Percentiles rank a stretch among this genome's conserved stretches.
Conservation (phyloP, 2,888 invertebrate species). For the Agonum fuliginosum region DNA sequence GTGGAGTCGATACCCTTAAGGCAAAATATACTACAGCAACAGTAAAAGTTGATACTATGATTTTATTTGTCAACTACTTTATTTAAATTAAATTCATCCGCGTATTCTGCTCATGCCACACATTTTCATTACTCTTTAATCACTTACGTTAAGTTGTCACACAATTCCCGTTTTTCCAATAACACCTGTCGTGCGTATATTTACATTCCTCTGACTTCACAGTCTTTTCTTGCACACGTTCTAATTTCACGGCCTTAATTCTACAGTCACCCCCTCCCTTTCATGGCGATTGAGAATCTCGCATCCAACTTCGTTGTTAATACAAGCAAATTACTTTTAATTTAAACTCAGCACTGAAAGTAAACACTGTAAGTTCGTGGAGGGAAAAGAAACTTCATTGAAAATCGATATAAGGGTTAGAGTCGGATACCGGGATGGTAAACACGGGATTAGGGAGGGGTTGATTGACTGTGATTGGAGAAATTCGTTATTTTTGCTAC, state of each 20-base stretch:
- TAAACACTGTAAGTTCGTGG: conserved; percentile 25
- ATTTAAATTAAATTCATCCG: too few species aligned
- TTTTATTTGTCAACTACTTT: too few species aligned
- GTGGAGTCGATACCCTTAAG: too few species aligned
- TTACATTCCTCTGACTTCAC: not conserved
- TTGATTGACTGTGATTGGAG: too few species aligned
- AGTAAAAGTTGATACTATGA: too few species aligned
- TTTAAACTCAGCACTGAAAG: conserved; percentile 29
- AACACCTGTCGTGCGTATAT: not conserved
- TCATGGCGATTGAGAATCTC: conserved; percentile 15
- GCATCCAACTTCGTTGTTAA: conserved; percentile 22
- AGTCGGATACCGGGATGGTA: too few species aligned
- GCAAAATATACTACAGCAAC: too few species aligned
- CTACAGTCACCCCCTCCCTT: not conserved
- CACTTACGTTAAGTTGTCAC: too few species aligned
- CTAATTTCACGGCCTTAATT: conserved; percentile 28
- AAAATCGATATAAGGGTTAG: conserved; percentile 25
- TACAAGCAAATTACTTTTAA: conserved; percentile 52
- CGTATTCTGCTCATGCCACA: too few species aligned
- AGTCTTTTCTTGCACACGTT: not conserved
- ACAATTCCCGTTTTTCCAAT: not conserved
- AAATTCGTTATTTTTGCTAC: too few species aligned
- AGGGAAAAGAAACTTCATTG: conserved; percentile 45
- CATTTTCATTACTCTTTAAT: too few species aligned
- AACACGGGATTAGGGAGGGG: too few species aligned